Conservation (phyloP, 2,113 vertebrate genomes). For the Nothobranchius furzeri region DNA sequence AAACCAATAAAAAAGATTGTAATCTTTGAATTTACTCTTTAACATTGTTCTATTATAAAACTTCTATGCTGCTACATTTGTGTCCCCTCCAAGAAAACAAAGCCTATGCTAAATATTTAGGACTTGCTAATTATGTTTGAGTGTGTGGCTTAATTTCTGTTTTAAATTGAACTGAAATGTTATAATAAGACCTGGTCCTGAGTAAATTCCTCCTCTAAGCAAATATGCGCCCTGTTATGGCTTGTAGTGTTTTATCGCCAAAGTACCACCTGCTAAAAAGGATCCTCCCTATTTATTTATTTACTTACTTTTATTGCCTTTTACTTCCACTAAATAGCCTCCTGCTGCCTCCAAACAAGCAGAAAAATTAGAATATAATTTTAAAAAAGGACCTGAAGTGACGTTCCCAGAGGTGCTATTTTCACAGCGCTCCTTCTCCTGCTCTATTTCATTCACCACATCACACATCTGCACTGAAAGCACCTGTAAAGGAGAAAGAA, state of each 20-base stretch:
- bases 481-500: conserved; percentile 59
- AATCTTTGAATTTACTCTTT: no score
- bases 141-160: neutral
- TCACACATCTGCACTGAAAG: conserved; percentile 75
- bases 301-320: conserved; percentile 16
- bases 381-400: conserved; percentile 71
- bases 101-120: no score
- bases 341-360: conserved; percentile 18
- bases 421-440: conserved; percentile 74
- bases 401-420: conserved; percentile 70
- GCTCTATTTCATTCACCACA: conserved; percentile 74
- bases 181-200: neutral
- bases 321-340: conserved; percentile 39
- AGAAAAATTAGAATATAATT: conserved; percentile 23
- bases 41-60: no score
- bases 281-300: conserved; percentile 22
- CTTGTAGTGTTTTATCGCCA: neutral
- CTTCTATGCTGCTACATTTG: no score
- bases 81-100: no score
- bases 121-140: neutral
- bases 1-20: no score
- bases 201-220: neutral
- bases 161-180: neutral
- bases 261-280: neutral
- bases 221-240: neutral